These are phyloP conservation scores for Capreolus pygargus DNA, from an alignment of 2,113 vertebrate species.

Conservation along the genomic window DNA sequence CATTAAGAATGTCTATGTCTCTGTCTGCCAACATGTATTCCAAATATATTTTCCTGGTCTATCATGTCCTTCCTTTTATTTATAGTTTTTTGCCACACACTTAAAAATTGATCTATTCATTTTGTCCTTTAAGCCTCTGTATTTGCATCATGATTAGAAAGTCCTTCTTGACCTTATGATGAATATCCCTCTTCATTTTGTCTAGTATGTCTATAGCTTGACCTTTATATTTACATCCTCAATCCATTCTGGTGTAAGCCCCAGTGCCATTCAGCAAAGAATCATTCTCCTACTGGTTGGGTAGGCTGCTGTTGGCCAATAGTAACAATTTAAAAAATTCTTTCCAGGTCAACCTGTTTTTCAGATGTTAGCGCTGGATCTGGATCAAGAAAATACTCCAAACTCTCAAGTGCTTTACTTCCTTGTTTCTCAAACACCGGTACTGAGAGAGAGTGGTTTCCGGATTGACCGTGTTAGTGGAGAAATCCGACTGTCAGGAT, in stretches of 20 bases:
- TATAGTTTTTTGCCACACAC: background rate
- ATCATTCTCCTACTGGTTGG: fast-evolving
- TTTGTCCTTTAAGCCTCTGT: background rate
- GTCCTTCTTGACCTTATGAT: background rate
- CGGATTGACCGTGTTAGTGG: background rate
- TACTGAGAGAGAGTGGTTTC: constrained; percentile 67
- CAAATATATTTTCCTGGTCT: background rate
- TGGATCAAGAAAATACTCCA: constrained; percentile 53
- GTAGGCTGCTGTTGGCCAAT: background rate
- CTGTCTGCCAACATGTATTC: background rate
- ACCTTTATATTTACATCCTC: background rate
- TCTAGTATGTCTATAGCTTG: background rate
- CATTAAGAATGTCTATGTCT: background rate
- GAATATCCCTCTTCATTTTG: background rate
- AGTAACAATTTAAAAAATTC: constrained; percentile 17
- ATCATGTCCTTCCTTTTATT: background rate
- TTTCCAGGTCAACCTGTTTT: constrained; percentile 67
- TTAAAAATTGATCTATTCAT: background rate
- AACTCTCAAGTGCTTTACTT: constrained; percentile 82
- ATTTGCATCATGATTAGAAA: background rate
- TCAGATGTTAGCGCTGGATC: constrained; percentile 72
- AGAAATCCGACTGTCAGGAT: constrained; percentile 76
- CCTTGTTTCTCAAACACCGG: constrained; percentile 75
- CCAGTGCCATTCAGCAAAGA: background rate
- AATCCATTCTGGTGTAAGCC: background rate